phyloP scores from a whole-genome alignment of 2,797 vertebrate genomes.

The Rhadinocentrus ornatus region DNA sequence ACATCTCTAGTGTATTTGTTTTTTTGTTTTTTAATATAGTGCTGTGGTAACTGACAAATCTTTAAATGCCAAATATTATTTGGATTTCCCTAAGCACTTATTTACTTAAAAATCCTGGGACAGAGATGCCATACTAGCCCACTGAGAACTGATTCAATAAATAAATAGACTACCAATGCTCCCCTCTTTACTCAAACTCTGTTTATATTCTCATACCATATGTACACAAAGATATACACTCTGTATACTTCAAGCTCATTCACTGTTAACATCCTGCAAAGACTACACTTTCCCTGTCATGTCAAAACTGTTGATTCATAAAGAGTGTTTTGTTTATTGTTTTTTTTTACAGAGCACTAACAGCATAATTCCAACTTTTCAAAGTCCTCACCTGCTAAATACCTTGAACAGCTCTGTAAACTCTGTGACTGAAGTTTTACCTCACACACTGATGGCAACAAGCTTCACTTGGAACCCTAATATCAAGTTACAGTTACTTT shows the following conservation, averaged over 20 bases:
- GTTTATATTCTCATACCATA: slow-evolving; percentile 59
- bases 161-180: slow-evolving; percentile 76
- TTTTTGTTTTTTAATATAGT: neutral
- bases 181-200: slow-evolving; percentile 48
- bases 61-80: slow-evolving; percentile 9
- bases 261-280: slow-evolving; percentile 42
- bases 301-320: neutral
- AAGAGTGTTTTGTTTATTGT: neutral
- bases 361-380: slow-evolving; percentile 38
- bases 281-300: neutral
- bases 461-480: slow-evolving; percentile 29
- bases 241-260: slow-evolving; percentile 30
- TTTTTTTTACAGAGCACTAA: slow-evolving; percentile 36
- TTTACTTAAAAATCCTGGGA: slow-evolving; percentile 37
- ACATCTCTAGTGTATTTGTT: slow-evolving; percentile 12
- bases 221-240: slow-evolving; percentile 63
- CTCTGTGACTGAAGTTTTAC: slow-evolving; percentile 25
- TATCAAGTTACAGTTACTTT: slow-evolving; percentile 66
- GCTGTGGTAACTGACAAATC: slow-evolving; percentile 7
- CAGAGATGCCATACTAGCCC: slow-evolving; percentile 43
- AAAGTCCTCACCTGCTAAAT: slow-evolving; percentile 38
- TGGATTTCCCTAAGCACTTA: slow-evolving; percentile 31
- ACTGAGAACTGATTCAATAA: slow-evolving; percentile 60
- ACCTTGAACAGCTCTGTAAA: slow-evolving; percentile 23
- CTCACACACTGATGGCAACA: slow-evolving; percentile 27